Evolutionary conservation across 2,797 vertebrate genomes (phyloP).

Genomic region (Dicrostonyx torquatus): DNA sequence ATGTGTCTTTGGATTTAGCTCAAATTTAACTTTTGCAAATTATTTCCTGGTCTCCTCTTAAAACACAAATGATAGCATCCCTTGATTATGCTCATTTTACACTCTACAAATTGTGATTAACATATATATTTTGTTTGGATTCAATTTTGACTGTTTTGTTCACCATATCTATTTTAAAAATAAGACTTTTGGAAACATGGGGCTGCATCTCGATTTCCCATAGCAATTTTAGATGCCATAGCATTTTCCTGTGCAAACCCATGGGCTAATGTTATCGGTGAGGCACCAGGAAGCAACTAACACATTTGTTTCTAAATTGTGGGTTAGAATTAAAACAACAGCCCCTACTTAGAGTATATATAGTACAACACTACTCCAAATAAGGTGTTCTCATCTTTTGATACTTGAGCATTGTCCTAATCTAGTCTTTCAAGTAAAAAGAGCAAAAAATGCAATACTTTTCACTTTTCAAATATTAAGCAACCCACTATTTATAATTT

Average conservation of each 20-base stretch:
- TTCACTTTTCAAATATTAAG: background rate
- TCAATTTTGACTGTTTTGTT: background rate
- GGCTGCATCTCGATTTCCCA: accelerated
- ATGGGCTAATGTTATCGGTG: background rate
- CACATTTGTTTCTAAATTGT: background rate
- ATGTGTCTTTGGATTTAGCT: background rate
- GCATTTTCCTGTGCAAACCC: background rate
- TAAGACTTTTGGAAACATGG: background rate
- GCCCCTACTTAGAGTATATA: too few relatives aligned
- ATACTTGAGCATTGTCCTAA: background rate
- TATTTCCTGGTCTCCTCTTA: background rate
- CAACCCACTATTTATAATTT: background rate
- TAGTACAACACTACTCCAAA: background rate
- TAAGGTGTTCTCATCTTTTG: background rate
- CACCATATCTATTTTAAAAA: background rate
- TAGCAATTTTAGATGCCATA: background rate
- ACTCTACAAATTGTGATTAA: background rate
- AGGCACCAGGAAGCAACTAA: background rate
- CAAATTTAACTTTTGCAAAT: background rate
- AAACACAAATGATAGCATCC: background rate
- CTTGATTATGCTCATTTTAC: background rate
- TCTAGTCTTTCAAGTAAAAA: background rate
- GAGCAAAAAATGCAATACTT: background rate
- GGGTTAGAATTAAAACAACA: background rate
- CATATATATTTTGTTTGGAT: background rate